phyloP scores from a whole-genome alignment of 2,888 invertebrate genomes.

The Conops quadrifasciatus region DNA sequence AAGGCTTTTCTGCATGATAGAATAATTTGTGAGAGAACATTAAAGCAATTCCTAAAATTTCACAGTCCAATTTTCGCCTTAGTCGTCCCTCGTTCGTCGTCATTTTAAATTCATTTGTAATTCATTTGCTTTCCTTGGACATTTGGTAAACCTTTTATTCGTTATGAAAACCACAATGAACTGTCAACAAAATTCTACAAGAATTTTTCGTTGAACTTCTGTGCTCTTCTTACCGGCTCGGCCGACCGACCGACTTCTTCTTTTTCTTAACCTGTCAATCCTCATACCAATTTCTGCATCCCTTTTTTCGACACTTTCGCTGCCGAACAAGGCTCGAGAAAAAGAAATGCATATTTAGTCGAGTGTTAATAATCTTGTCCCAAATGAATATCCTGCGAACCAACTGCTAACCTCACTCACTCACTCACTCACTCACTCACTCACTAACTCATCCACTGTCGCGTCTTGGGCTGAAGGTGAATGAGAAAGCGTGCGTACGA shows the following conservation, averaged over 20 bases:
- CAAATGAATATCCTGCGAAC: conserved; percentile 48
- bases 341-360: conserved; percentile 65
- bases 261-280: not conserved
- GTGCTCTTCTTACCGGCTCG: not conserved
- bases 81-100: no score
- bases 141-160: no score
- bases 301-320: conserved; percentile 16
- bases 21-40: no score
- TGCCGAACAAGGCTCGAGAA: conserved; percentile 26
- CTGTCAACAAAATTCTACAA: no score
- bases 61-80: no score
- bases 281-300: not conserved
- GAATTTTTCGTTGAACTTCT: not conserved
- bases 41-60: no score
- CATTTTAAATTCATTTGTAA: no score
- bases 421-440: not conserved
- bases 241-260: not conserved
- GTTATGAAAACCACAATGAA: no score
- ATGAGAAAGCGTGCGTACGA: conserved; percentile 54
- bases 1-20: no score
- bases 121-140: no score
- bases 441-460: not conserved
- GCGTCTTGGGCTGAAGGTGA: conserved; percentile 47
- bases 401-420: conserved; percentile 19
- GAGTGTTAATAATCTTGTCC: conserved; percentile 65